phyloP scores from a whole-genome alignment of 2,797 vertebrate species.

The Silurus aristotelis region DNA sequence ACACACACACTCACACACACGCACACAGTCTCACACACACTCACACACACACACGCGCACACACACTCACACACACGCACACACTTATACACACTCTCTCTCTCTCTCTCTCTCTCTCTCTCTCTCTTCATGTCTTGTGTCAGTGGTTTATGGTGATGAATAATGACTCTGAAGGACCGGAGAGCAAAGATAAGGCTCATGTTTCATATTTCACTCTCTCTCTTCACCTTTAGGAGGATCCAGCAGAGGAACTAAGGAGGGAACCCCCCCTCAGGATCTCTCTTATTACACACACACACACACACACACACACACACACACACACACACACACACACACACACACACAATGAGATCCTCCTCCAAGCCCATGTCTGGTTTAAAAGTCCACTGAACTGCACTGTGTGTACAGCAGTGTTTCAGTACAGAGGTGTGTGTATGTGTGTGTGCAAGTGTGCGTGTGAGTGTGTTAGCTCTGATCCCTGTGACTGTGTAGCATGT shows the following conservation, averaged over 20 bases:
- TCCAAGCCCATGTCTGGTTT: neutral
- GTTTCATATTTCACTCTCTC: neutral
- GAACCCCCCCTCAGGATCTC: neutral
- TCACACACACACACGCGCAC: neutral
- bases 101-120: neutral
- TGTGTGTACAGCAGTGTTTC: neutral
- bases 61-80: slow-evolving; percentile 3
- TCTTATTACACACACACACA: slow-evolving; percentile 1
- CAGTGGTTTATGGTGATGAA: neutral
- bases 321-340: slow-evolving; percentile 22
- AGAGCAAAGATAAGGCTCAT: neutral
- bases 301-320: slow-evolving; percentile 1
- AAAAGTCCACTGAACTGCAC: slow-evolving; percentile 1
- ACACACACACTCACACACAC: neutral
- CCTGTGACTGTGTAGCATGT: slow-evolving; percentile 32
- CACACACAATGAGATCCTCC: slow-evolving; percentile 1
- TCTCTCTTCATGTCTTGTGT: neutral
- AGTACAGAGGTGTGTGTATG: neutral
- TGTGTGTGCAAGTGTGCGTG: too few relatives aligned
- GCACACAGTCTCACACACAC: neutral
- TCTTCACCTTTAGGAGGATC: neutral
- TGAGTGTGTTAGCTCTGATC: neutral
- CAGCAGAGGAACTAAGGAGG: neutral
- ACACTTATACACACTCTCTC: neutral
- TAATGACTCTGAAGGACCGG: neutral